Percentiles rank a stretch among this genome's conserved stretches.
Evolutionary conservation across 1,140 invertebrate genomes (phyloP).

Genomic region (Hydropsyche tenuis): DNA sequence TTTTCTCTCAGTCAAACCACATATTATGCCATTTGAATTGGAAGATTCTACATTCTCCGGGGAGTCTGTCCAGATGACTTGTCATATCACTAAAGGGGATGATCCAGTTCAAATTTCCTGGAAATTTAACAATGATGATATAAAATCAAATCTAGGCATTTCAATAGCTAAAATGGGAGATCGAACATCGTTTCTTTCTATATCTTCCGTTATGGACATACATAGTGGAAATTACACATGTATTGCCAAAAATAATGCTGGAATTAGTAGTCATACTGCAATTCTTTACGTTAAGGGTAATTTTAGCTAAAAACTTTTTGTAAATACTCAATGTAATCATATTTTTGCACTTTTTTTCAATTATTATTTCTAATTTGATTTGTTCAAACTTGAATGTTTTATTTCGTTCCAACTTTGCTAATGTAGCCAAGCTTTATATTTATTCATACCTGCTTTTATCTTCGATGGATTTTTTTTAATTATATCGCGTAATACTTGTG

Average conservation of each 20-base stretch:
- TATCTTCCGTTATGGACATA: slow-evolving; percentile 74
- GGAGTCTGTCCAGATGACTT: slow-evolving; percentile 71
- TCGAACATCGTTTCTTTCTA: slow-evolving; percentile 76
- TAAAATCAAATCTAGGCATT: slow-evolving; percentile 71
- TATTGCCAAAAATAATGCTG: slow-evolving; percentile 76
- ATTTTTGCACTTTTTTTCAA: too few relatives aligned
- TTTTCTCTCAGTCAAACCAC: slow-evolving; percentile 62
- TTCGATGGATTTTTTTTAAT: too few relatives aligned
- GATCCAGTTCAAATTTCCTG: slow-evolving; percentile 69
- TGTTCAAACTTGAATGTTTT: too few relatives aligned
- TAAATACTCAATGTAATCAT: too few relatives aligned
- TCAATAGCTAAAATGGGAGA: slow-evolving; percentile 75
- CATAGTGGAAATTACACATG: slow-evolving; percentile 82
- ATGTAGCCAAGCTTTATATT: too few relatives aligned
- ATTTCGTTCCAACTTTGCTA: too few relatives aligned
- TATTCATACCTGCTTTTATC: too few relatives aligned
- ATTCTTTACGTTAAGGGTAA: slow-evolving; percentile 71
- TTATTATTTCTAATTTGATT: too few relatives aligned
- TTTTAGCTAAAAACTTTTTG: background rate
- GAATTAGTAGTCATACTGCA: slow-evolving; percentile 66
- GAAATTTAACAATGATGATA: slow-evolving; percentile 67
- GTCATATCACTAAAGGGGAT: slow-evolving; percentile 74
- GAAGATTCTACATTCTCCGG: slow-evolving; percentile 74
- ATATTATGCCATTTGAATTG: slow-evolving; percentile 73
- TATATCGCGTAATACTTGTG: too few relatives aligned